Evolutionary conservation across 92 coral and sea anemone genomes (phyloP), one percentile per base, ranked within the genome.

Genomic region (Muricea muricata): DNA sequence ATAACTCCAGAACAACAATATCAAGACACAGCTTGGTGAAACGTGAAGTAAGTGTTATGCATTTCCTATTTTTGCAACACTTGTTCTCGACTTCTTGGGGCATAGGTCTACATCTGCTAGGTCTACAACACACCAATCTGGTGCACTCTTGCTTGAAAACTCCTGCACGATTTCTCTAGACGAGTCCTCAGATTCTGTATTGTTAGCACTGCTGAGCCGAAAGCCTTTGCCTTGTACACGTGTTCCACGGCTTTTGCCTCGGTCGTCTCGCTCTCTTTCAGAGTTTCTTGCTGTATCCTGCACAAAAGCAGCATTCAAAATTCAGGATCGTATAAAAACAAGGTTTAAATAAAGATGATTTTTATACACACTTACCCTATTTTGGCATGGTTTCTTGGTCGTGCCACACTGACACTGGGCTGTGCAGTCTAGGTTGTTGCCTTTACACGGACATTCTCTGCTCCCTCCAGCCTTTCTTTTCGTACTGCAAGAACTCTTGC

Each of bases 351-450:
- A 33, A 4, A 6, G 52, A 9, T 11, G 52, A 71, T 35, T 37
- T 35, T n/a, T 37, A 46, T n/a, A 7, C n/a, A 71, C 31, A 45
- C 73, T 28, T 82, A 82, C 86, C 79, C 52, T 68, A 68, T 82
- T 82, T 32, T 73, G 65, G 17, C 79, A 82, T 42, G 79, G 86
- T 68, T 82, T 82, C 65, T 61, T 69, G 69, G 41, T 81, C 26
- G 86, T 68, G 65, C 86, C 79, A 67, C 37, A 80, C 26, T 7
- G 21, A 70, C 73, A 63, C 32, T 58, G 30, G 1, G 66, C 66
- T 1, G 3, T 58, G 66, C 66, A 58, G 30, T 58, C 32, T 1
- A 58, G 30, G 25, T 58, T 58, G 24, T 58, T 58, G 5, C 66
- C 66, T 58, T 58, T 58, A 58, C 66, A 58, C 3, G 66, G 66